Evolutionary conservation across 1,140 invertebrate genomes (phyloP).

Genomic region (Trigoniulus corallinus): DNA sequence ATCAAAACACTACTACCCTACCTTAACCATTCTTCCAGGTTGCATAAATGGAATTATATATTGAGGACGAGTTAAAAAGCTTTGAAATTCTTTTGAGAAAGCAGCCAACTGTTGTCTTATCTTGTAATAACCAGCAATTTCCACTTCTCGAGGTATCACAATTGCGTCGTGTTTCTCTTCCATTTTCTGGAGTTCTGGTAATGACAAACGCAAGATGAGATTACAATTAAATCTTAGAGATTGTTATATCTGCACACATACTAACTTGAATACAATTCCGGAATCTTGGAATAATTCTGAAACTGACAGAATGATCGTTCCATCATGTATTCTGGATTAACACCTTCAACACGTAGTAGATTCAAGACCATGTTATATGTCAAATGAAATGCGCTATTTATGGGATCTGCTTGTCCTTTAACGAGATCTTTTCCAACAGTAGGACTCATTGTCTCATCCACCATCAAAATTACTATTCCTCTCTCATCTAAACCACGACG

Average conservation of each 20-base stretch:
- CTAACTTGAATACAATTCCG: constrained; percentile 68
- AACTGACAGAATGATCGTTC: constrained; percentile 98
- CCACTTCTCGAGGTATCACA: constrained; percentile 47
- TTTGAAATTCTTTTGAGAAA: constrained; percentile 52
- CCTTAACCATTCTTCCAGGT: constrained; percentile 79
- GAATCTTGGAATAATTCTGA: constrained; percentile 92
- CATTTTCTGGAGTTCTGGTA: constrained; percentile 52
- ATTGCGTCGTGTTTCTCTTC: constrained; percentile 44
- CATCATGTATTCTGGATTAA: constrained; percentile 99
- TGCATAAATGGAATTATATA: constrained; percentile 88
- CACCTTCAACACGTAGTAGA: constrained; percentile 84
- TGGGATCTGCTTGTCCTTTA: constrained; percentile 78
- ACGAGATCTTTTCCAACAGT: constrained; percentile 66
- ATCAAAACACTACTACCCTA: constrained; percentile 23
- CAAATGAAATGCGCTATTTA: constrained; percentile 97
- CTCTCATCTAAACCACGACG: constrained; percentile 92
- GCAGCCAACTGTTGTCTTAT: constrained; percentile 63
- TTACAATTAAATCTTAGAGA: too few species aligned
- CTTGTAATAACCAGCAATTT: constrained; percentile 65
- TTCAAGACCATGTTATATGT: constrained; percentile 99
- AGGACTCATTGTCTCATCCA: constrained; percentile 90
- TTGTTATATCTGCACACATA: constrained; percentile 11
- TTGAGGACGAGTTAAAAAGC: constrained; percentile 64
- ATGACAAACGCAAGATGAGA: too few species aligned
- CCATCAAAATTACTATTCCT: constrained; percentile 96